These are phyloP conservation scores for Dasyornis broadbenti DNA, from an alignment of 2,113 vertebrate genomes.

Conservation along the genomic window DNA sequence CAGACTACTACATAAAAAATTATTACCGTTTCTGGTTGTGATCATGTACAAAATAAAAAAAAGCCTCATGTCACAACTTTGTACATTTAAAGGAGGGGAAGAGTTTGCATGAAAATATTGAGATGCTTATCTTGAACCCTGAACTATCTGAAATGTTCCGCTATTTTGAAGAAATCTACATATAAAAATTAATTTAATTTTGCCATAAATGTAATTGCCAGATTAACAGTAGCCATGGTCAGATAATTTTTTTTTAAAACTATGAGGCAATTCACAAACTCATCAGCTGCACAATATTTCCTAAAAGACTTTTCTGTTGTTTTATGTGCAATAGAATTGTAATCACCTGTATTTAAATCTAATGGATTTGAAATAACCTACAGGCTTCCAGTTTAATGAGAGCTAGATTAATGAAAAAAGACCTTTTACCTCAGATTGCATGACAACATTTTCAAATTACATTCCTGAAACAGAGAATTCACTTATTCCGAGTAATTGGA, in stretches of 20 bases:
- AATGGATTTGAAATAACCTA: slow-evolving; percentile 93
- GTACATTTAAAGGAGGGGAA: background rate
- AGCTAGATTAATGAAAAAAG: slow-evolving; percentile 89
- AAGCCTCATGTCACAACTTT: background rate
- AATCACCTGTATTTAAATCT: slow-evolving; percentile 94
- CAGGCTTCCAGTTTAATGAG: slow-evolving; percentile 89
- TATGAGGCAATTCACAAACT: slow-evolving; percentile 64
- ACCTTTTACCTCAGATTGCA: slow-evolving; percentile 87
- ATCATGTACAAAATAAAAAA: background rate
- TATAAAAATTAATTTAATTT: background rate
- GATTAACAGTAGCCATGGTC: background rate
- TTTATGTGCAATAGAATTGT: slow-evolving; percentile 76
- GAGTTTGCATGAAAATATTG: background rate
- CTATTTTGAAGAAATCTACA: background rate
- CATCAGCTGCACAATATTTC: slow-evolving; percentile 73
- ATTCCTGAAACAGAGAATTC: slow-evolving; percentile 96
- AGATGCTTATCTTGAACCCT: background rate
- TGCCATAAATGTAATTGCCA: background rate
- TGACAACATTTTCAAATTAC: slow-evolving; percentile 97
- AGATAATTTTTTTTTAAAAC: slow-evolving; percentile 59
- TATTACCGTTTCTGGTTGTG: background rate
- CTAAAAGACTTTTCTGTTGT: slow-evolving; percentile 81
- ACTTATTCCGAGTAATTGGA: slow-evolving; percentile 99
- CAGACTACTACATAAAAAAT: background rate
- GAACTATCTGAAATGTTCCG: background rate